Evolutionary conservation across 2,113 vertebrate genomes (phyloP).

Genomic region (Gallinago jamesoni): DNA sequence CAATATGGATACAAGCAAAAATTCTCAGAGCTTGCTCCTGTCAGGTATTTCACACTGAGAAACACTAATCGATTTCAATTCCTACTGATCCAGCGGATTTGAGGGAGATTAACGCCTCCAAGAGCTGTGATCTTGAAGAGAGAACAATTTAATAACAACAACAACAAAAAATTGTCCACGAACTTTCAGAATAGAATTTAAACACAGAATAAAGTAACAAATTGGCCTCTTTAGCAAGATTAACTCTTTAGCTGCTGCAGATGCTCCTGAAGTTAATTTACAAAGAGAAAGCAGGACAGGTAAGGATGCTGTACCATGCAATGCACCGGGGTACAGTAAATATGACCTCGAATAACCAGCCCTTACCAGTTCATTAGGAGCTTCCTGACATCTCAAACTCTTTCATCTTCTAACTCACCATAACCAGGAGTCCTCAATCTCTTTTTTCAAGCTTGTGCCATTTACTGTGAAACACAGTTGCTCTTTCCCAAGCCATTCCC

Average conservation of each 20-base stretch:
- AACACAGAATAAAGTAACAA: background rate
- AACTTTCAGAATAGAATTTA: conserved; percentile 5
- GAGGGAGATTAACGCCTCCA: background rate
- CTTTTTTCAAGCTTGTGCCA: background rate
- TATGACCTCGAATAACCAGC: conserved; percentile 31
- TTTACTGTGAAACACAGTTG: background rate
- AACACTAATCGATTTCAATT: conserved; percentile 20
- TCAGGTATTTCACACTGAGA: background rate
- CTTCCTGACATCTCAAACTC: background rate
- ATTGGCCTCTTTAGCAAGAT: background rate
- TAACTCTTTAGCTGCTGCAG: background rate
- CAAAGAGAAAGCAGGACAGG: background rate
- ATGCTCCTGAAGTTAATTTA: background rate
- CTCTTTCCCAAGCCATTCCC: background rate
- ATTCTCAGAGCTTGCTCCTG: background rate
- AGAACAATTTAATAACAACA: background rate
- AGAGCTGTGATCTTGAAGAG: background rate
- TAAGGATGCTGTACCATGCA: background rate
- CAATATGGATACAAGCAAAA: background rate
- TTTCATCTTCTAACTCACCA: background rate
- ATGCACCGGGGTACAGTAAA: background rate
- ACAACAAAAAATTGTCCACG: background rate
- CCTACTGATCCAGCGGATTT: conserved; percentile 1
- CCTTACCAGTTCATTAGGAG: conserved; percentile 43
- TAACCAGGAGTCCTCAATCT: background rate